These are phyloP conservation scores for Merodon equestris DNA, from an alignment of 2,888 invertebrate genomes.

Conservation along the genomic window DNA sequence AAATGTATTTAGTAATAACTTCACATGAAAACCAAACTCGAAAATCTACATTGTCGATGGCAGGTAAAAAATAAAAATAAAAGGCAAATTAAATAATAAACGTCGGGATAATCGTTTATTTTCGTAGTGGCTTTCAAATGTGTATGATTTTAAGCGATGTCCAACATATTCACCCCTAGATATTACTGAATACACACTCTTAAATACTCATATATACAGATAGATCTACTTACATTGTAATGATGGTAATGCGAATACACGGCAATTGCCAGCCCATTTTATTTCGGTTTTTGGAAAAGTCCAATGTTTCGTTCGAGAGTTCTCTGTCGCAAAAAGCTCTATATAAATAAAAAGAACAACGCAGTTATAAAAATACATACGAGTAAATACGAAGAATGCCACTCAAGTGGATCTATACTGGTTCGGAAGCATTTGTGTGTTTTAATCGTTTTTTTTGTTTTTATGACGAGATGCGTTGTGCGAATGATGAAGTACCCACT, in stretches of 20 bases:
- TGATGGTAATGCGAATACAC: conserved; percentile 55
- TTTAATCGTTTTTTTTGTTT: conserved; percentile 36
- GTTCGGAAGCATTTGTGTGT: conserved; percentile 24
- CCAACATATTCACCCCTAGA: conserved; percentile 52
- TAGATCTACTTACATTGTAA: conserved; percentile 12
- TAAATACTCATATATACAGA: conserved; percentile 9
- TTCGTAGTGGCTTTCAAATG: conserved; percentile 52
- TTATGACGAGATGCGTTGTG: conserved; percentile 58
- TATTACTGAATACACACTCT: conserved; percentile 13
- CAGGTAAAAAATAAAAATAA: conserved; percentile 16
- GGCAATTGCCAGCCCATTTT: conserved; percentile 63
- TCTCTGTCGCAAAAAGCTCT: conserved; percentile 56
- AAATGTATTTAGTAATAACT: conserved; percentile 55
- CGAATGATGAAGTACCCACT: conserved; percentile 59
- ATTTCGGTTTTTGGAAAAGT: conserved; percentile 63
- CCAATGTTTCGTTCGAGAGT: conserved; percentile 47
- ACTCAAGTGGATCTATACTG: conserved; percentile 54
- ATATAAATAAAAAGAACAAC: conserved; percentile 55
- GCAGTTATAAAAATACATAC: conserved; percentile 31
- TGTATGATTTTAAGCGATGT: conserved; percentile 40
- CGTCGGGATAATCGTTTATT: conserved; percentile 49
- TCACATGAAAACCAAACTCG: conserved; percentile 50
- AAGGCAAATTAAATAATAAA: conserved; percentile 49
- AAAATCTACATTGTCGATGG: conserved; percentile 48
- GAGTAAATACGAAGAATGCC: conserved; percentile 8